Evolutionary conservation across 2,113 vertebrate species (phyloP).

Genomic region (Patagioenas fasciata): DNA sequence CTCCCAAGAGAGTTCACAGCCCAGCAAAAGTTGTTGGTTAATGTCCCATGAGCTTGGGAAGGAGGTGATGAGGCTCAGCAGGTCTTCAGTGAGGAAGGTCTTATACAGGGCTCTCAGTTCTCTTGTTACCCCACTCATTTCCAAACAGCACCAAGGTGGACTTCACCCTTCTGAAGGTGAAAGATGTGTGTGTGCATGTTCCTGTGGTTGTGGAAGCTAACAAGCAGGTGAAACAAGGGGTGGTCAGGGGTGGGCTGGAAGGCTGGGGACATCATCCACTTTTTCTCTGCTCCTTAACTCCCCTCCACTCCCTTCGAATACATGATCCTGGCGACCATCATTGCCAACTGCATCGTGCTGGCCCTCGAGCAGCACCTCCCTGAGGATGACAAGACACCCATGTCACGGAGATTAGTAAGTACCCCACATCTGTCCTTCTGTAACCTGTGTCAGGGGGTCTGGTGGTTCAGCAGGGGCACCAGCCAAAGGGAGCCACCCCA

Average conservation of each 20-base stretch:
- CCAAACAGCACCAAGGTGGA: neutral
- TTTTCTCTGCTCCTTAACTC: constrained; percentile 82
- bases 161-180: neutral
- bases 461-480: neutral
- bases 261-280: neutral
- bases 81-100: neutral
- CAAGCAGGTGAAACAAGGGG: rapidly evolving
- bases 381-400: constrained; percentile 95
- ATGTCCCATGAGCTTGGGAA: rapidly evolving
- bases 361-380: constrained; percentile 97
- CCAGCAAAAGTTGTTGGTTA: rapidly evolving
- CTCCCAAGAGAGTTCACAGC: neutral
- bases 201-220: neutral
- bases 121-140: neutral
- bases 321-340: constrained; percentile 98
- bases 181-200: neutral
- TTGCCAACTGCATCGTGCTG: constrained; percentile 97
- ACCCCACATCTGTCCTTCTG: neutral
- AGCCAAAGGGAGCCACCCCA: neutral
- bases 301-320: constrained; percentile 92
- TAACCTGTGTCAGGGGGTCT: rapidly evolving
- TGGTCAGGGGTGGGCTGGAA: neutral
- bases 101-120: neutral
- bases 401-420: constrained; percentile 96
- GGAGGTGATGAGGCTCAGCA: neutral